phyloP scores from a whole-genome alignment of 2,113 vertebrate genomes.

The Gulo gulo region DNA sequence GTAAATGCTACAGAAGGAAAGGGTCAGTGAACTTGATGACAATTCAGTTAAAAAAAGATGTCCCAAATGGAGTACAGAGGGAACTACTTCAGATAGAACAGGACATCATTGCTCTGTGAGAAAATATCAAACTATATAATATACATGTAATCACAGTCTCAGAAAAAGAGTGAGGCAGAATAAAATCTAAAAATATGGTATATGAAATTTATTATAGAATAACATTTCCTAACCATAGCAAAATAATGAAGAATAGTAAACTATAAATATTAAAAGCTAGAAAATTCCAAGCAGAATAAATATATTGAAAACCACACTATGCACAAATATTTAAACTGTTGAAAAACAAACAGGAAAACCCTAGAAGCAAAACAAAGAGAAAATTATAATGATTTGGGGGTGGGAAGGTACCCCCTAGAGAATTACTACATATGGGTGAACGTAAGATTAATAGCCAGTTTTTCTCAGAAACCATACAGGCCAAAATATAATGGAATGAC shows the following conservation, averaged over 20 bases:
- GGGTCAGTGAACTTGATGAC: not conserved
- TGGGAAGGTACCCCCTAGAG: not conserved
- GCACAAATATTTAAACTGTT: not conserved
- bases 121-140: not conserved
- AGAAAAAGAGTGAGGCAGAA: not conserved
- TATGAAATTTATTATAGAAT: not conserved
- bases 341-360: not conserved
- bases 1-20: not conserved
- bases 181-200: conserved; percentile 3
- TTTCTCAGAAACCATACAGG: not conserved
- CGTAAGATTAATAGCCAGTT: not conserved
- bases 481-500: not conserved
- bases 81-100: not conserved
- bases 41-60: not conserved
- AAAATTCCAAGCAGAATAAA: not conserved
- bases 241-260: conserved; percentile 36
- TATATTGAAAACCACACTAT: not conserved
- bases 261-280: not conserved
- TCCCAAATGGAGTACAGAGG: not conserved
- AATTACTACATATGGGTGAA: not conserved
- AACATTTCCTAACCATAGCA: not conserved
- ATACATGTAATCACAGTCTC: not conserved
- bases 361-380: conserved; percentile 22
- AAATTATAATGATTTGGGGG: not conserved
- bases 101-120: not conserved